Evolutionary conservation across 1,140 invertebrate species (phyloP).

Genomic region (Hestina assimilis): DNA sequence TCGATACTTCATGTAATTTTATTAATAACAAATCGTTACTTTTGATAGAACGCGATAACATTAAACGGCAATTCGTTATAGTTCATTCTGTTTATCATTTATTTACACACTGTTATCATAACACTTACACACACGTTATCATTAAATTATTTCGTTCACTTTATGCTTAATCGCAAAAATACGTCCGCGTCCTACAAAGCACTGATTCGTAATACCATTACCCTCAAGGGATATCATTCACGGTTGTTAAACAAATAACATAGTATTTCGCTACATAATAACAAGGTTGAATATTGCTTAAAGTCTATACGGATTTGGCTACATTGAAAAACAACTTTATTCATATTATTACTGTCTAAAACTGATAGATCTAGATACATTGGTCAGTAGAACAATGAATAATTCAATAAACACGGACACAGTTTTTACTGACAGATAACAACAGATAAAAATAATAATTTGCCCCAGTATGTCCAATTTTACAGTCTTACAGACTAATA

Average conservation of each 20-base stretch:
- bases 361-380: not conserved
- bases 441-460: no score
- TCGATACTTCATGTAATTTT: not conserved
- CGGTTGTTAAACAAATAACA: not conserved
- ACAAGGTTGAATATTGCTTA: no score
- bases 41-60: not conserved
- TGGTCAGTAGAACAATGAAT: not conserved
- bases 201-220: conserved; percentile 6
- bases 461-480: no score
- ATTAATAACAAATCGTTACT: conserved; percentile 3
- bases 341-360: no score
- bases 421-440: no score
- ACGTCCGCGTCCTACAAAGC: conserved; percentile 9
- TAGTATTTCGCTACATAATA: no score
- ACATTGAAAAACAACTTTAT: no score
- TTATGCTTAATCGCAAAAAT: not conserved
- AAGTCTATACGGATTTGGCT: no score
- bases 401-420: not conserved
- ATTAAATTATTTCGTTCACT: conserved; percentile 8
- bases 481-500: no score
- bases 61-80: conserved; percentile 3
- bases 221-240: not conserved
- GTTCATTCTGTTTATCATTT: conserved; percentile 22
- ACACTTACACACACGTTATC: conserved; percentile 12
- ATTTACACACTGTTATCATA: conserved; percentile 31